Evolutionary conservation across 2,797 vertebrate genomes (phyloP).

Genomic region (Gymnothorax javanicus): DNA sequence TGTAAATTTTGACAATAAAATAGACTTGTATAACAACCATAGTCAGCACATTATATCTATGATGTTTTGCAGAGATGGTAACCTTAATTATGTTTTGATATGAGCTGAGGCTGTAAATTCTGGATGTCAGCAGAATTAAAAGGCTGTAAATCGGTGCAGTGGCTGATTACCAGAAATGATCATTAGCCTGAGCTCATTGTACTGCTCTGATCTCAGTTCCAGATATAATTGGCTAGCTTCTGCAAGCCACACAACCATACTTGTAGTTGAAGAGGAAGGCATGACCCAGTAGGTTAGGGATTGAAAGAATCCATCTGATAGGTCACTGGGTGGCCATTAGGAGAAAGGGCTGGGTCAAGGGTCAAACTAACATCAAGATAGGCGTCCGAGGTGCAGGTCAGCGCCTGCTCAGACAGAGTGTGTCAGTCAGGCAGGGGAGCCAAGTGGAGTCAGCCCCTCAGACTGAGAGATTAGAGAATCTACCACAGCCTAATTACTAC

Average conservation of each 20-base stretch:
- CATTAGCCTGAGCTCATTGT: conserved; percentile 88
- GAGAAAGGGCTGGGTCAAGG: conserved; percentile 66
- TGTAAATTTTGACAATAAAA: neutral
- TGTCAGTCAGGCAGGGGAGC: conserved; percentile 1
- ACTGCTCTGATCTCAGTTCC: conserved; percentile 78
- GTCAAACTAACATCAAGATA: conserved; percentile 79
- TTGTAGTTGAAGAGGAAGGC: conserved; percentile 82
- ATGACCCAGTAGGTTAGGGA: conserved; percentile 78
- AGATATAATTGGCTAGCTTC: conserved; percentile 75
- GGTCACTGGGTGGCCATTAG: conserved; percentile 69
- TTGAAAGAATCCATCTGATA: conserved; percentile 88
- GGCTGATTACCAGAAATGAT: conserved; percentile 81
- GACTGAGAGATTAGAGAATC: conserved; percentile 48
- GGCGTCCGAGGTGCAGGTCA: conserved; percentile 63
- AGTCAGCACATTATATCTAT: neutral
- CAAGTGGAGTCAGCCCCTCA: conserved; percentile 54
- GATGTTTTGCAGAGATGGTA: neutral
- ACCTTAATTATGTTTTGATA: conserved; percentile 9
- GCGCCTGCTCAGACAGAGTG: conserved; percentile 47
- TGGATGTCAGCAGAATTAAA: conserved; percentile 7
- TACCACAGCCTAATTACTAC: conserved; percentile 47
- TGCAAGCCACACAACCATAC: conserved; percentile 75
- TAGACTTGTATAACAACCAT: neutral
- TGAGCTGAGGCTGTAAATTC: neutral
- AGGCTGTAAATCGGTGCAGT: conserved; percentile 46